Base-by-base conservation (phyloP, 1,140 invertebrate genomes). In the Megathymus violae region DNA sequence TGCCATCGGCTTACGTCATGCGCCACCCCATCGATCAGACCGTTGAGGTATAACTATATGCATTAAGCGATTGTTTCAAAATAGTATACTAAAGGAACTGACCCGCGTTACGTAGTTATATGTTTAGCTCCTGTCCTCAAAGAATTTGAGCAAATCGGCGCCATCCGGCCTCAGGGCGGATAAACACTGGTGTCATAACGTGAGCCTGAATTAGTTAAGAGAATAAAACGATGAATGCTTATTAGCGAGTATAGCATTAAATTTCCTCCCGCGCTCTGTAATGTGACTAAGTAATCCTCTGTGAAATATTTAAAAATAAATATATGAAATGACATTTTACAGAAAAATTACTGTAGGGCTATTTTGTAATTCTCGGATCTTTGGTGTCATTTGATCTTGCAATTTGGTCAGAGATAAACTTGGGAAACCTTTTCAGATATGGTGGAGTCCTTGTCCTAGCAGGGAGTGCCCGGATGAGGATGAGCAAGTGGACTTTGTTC, bases 361-460 rank as follows among this genome's bases (percentile, higher is more conserved):
- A n/a, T n/a, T n/a, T n/a, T n/a, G n/a, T n/a, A n/a, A n/a, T n/a
- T n/a, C n/a, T n/a, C n/a, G n/a, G n/a, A n/a, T n/a, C n/a, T n/a
- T n/a, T n/a, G n/a, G n/a, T n/a, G n/a, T n/a, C n/a, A n/a, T n/a
- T n/a, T n/a, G n/a, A n/a, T n/a, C n/a, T n/a, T n/a, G n/a, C n/a
- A n/a, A n/a, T n/a, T n/a, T n/a, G n/a, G n/a, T 17, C 17, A 16
- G 38, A 5, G 7, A 43, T 16, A 43, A 43, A 25, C 17, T 46
- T 2, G 19, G 1, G 19, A 3, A 13, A 13, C n/a, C 47, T 41
- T 69, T 69, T 44, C 70, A 94, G 94, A 93, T 95, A 17, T 96
- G 95, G 95, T 96, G 95, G 95, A 95, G 94, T 76, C 95, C 95
- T 0, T 95, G 95, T 71, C 94, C 94, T 0, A 95, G 94, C 69